Evolutionary conservation across 2,888 invertebrate genomes (phyloP).

Genomic region (Eupithecia subfuscata): DNA sequence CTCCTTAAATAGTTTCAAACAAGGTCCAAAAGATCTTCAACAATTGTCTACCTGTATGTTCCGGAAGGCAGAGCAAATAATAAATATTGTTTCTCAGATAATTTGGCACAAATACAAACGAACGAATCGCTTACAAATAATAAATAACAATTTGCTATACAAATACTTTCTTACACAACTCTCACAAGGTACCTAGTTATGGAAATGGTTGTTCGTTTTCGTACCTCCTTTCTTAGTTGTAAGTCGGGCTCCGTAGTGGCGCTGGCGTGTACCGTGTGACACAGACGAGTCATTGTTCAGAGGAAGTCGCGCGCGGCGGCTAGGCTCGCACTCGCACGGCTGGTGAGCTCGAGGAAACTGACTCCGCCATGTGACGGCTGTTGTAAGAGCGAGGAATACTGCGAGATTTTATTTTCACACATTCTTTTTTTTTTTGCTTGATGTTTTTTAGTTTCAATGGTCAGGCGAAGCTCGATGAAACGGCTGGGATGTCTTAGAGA

Average conservation of each 20-base stretch:
- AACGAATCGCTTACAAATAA: no score
- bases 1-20: background rate
- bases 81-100: background rate
- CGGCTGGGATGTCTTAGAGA: no score
- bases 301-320: slow-evolving; percentile 25
- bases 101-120: no score
- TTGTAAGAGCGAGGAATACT: background rate
- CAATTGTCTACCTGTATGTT: background rate
- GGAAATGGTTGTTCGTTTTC: background rate
- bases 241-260: slow-evolving; percentile 1
- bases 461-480: background rate
- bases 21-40: no score
- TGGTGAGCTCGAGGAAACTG: background rate
- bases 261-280: no score
- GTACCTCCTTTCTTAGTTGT: slow-evolving; percentile 12
- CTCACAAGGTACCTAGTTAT: background rate
- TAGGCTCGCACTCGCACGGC: slow-evolving; percentile 15
- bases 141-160: no score
- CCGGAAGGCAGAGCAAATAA: background rate
- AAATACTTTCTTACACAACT: no score
- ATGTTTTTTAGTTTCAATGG: background rate
- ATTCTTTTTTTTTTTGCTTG: no score
- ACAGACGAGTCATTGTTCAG: slow-evolving; percentile 30
- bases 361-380: background rate
- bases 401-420: background rate